Evolutionary conservation across 37 sponge, comb jelly and placozoan genomes (phyloP).

Genomic region (Crambe crambe): DNA sequence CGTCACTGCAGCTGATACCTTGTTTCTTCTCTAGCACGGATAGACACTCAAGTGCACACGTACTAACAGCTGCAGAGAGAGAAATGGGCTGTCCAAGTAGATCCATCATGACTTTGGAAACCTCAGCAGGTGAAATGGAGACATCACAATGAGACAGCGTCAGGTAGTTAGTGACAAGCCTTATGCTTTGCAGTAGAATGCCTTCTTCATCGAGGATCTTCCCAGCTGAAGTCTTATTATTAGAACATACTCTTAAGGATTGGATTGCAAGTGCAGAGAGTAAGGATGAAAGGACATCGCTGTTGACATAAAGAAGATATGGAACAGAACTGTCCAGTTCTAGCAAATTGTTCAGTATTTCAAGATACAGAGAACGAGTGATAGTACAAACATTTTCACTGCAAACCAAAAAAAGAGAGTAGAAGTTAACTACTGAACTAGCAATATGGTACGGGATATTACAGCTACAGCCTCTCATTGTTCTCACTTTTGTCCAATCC

Average conservation of each 20-base stretch:
- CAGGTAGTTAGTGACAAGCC: not conserved
- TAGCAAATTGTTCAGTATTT: constrained; percentile 7
- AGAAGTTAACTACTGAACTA: no score
- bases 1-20: not conserved
- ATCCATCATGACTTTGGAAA: not conserved
- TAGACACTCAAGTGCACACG: not conserved
- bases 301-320: not conserved
- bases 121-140: not conserved
- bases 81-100: not conserved
- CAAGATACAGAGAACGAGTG: constrained; percentile 5
- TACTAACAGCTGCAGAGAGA: not conserved
- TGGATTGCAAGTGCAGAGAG: not conserved
- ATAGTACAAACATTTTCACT: constrained; percentile 13
- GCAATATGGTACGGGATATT: not conserved
- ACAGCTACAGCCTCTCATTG: not conserved
- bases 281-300: not conserved
- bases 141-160: not conserved
- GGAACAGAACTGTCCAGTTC: not conserved
- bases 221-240: not conserved
- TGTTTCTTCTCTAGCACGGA: no score
- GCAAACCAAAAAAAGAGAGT: not conserved
- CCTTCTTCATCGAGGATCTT: not conserved
- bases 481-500: constrained; percentile 1
- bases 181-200: not conserved
- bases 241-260: not conserved